A percentile compares a stretch with the other conserved stretches of the same genome.
These are phyloP conservation scores for Epinephelus cyanopodus DNA, from an alignment of 2,113 vertebrate species.

Conservation along the genomic window DNA sequence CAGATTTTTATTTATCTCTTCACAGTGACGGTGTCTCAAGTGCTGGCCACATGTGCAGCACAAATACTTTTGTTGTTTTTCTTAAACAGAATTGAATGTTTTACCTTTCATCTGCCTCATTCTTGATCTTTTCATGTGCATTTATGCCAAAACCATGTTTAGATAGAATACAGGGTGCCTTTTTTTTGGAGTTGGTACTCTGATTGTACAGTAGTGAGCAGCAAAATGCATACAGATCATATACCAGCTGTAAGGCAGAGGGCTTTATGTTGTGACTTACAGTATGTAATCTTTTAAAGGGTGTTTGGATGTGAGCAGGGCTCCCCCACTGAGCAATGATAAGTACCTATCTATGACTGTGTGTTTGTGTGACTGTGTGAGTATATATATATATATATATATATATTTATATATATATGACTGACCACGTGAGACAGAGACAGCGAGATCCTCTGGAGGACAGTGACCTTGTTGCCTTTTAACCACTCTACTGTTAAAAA, in stretches of 20 bases:
- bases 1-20: slow-evolving; percentile 58
- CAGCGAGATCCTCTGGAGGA: slow-evolving; percentile 43
- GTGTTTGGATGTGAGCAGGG: slow-evolving; percentile 79
- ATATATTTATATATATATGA: background rate
- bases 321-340: slow-evolving; percentile 78
- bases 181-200: slow-evolving; percentile 5
- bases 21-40: slow-evolving; percentile 24
- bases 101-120: slow-evolving; percentile 65
- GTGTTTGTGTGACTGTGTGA: slow-evolving; percentile 29
- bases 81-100: slow-evolving; percentile 69
- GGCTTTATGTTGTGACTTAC: slow-evolving; percentile 36
- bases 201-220: slow-evolving; percentile 34
- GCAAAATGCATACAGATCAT: slow-evolving; percentile 34
- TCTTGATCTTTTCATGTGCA: slow-evolving; percentile 35
- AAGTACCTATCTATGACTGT: slow-evolving; percentile 50
- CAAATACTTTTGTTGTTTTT: slow-evolving; percentile 38
- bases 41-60: slow-evolving; percentile 58
- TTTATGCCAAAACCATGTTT: slow-evolving; percentile 36
- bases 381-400: background rate
- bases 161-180: slow-evolving; percentile 23
- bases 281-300: slow-evolving; percentile 25
- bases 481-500: slow-evolving; percentile 81
- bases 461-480: slow-evolving; percentile 67
- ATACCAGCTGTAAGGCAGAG: slow-evolving; percentile 37
- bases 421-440: slow-evolving; percentile 32